These are phyloP conservation scores for Zelleria hepariella DNA, from an alignment of 2,888 invertebrate species.

Conservation along the genomic window DNA sequence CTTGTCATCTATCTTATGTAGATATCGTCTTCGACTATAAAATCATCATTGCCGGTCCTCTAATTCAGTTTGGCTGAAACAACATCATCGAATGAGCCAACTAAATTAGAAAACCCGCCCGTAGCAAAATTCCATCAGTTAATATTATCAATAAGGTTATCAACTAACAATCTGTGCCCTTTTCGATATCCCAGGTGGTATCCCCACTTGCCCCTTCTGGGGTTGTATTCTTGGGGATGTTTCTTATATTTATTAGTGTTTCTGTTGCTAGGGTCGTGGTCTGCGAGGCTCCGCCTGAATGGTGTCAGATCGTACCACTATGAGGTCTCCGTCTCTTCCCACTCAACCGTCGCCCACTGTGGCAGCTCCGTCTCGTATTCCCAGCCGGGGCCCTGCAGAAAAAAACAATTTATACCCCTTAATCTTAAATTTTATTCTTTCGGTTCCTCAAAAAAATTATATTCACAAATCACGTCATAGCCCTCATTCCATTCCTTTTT, in stretches of 20 bases:
- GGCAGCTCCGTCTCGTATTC: constrained; percentile 93
- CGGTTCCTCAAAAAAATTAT: no score
- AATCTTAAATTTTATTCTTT: neutral
- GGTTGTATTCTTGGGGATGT: neutral
- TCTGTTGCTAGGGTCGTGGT: neutral
- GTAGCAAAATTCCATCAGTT: neutral
- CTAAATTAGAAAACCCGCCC: neutral
- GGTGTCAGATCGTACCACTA: constrained; percentile 49
- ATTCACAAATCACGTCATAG: no score
- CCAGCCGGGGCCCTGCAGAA: constrained; percentile 91
- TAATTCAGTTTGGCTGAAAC: neutral
- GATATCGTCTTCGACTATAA: neutral
- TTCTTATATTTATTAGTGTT: neutral
- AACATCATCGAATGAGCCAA: neutral
- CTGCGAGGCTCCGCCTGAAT: constrained; percentile 42
- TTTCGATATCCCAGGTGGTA: neutral
- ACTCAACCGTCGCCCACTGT: constrained; percentile 91
- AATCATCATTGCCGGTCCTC: neutral
- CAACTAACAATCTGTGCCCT: neutral
- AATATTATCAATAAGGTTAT: neutral
- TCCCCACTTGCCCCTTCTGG: neutral
- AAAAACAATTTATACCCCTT: neutral
- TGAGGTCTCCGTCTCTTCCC: constrained; percentile 78
- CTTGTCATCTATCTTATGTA: neutral
- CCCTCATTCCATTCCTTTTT: no score